Conservation (phyloP, 1,140 invertebrate genomes). For the Drosophila burlai region DNA sequence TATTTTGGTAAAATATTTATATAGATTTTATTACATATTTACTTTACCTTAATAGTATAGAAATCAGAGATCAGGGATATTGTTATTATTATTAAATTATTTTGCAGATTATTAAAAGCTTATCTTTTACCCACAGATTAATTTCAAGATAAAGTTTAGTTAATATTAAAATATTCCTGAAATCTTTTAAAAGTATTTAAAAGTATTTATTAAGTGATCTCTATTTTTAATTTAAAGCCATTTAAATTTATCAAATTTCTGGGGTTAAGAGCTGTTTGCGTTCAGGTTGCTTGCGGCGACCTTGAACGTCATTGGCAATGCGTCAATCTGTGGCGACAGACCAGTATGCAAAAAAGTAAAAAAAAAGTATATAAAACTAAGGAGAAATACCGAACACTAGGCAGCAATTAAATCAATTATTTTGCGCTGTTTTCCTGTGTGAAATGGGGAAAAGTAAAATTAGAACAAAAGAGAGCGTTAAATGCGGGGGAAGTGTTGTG, state of each 20-base stretch:
- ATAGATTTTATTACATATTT: not conserved
- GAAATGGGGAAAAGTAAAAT: slow-evolving; percentile 6
- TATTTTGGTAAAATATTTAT: not conserved
- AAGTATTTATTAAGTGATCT: no score
- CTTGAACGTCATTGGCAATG: slow-evolving; percentile 73
- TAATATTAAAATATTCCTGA: not conserved
- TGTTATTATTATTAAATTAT: not conserved
- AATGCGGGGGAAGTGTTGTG: slow-evolving; percentile 1
- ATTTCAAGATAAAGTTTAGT: no score
- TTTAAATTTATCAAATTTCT: not conserved
- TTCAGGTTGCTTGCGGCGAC: slow-evolving; percentile 31
- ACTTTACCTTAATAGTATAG: no score
- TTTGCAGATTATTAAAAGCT: not conserved
- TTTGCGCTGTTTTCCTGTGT: slow-evolving; percentile 24
- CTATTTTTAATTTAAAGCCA: not conserved
- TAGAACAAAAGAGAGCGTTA: slow-evolving; percentile 14
- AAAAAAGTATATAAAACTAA: slow-evolving; percentile 8
- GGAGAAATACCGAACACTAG: slow-evolving; percentile 10
- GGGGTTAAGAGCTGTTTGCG: slow-evolving; percentile 36
- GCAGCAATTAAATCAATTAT: slow-evolving; percentile 46
- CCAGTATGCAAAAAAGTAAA: slow-evolving; percentile 56
- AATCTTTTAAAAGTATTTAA: not conserved
- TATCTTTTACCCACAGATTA: not conserved
- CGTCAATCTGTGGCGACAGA: slow-evolving; percentile 25
- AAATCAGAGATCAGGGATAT: no score